Conservation (phyloP, 2,888 invertebrate species). For the Stramonita haemastoma region DNA sequence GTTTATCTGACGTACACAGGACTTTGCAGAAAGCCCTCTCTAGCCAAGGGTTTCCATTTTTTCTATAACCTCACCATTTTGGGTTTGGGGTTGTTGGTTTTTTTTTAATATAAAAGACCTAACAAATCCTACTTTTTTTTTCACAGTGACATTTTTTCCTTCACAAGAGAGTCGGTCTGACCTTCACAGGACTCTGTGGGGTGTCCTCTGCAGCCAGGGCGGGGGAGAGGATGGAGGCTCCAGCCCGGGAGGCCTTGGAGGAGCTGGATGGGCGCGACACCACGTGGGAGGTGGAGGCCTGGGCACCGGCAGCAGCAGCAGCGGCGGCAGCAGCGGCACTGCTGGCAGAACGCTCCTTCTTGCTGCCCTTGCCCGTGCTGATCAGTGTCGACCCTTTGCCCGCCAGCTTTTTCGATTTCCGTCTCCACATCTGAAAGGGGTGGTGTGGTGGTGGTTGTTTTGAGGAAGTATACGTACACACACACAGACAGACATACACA, state of each 20-base stretch:
- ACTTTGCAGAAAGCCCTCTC: too few relatives aligned
- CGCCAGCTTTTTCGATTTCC: constrained; percentile 85
- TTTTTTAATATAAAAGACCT: too few relatives aligned
- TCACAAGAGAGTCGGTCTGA: background rate
- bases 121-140: too few relatives aligned
- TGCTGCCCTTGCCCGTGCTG: constrained; percentile 75
- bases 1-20: too few relatives aligned
- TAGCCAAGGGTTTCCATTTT: too few relatives aligned
- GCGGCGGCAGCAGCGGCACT: constrained; percentile 23
- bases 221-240: constrained; percentile 27
- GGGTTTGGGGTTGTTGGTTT: too few relatives aligned
- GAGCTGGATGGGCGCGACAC: constrained; percentile 45
- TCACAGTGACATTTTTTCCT: too few relatives aligned
- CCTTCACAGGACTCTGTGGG: constrained; percentile 52
- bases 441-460: too few relatives aligned
- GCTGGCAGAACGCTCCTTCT: constrained; percentile 33
- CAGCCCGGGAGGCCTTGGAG: constrained; percentile 39
- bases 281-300: constrained; percentile 17
- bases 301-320: constrained; percentile 35
- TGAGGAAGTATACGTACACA: too few relatives aligned
- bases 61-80: too few relatives aligned
- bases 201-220: constrained; percentile 43
- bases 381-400: constrained; percentile 79
- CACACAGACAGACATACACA: too few relatives aligned
- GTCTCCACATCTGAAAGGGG: constrained; percentile 85